Base-by-base conservation (phyloP, 1,140 invertebrate species). In the Scaptodrosophila lebanonensis region DNA sequence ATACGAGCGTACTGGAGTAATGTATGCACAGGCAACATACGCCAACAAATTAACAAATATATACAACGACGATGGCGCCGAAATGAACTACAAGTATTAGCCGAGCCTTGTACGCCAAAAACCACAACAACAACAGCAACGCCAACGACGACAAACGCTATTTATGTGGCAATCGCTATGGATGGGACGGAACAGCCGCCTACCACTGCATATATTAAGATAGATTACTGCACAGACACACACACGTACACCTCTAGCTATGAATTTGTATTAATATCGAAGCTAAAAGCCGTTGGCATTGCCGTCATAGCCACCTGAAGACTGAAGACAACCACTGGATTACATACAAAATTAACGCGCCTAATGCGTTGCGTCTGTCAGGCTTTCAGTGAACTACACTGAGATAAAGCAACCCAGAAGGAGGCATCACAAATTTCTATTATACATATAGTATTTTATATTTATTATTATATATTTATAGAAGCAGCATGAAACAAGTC, bases 181-280 rank as follows among this genome's bases (percentile, higher is more conserved):
- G n/a, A n/a, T n/a, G n/a, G n/a, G n/a, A n/a, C n/a, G 32, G 16
- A 29, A 27, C 15, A 40, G 49, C 8, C 17, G 35, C 9, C 15
- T 49, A 51, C 16, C 40, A 53, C 43, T 77, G 75, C 75, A 82
- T 79, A 73, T 67, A 77, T 79, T 77, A 77, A 79, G 73, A 79
- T 79, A 77, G 73, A 79, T 77, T 77, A 77, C 64, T 48, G 11
- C 32, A 58, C 42, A 66, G 40, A 51, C 47, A 47, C 53, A 56
- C 33, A 47, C 44, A 36, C 40, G 22, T 29, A 27, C 45, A 27
- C 18, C 69, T 58, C 40, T 61, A 61, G 59, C 39, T 68, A 72
- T 77, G 59, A 79, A 79, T 77, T 79, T 63, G 73, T 71, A 77
- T 73, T 79, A 73, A 60, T 48, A 68, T 57, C 25, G 42, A 18